These are phyloP conservation scores for Adela reaumurella DNA, from an alignment of 2,888 invertebrate genomes.

Conservation along the genomic window DNA sequence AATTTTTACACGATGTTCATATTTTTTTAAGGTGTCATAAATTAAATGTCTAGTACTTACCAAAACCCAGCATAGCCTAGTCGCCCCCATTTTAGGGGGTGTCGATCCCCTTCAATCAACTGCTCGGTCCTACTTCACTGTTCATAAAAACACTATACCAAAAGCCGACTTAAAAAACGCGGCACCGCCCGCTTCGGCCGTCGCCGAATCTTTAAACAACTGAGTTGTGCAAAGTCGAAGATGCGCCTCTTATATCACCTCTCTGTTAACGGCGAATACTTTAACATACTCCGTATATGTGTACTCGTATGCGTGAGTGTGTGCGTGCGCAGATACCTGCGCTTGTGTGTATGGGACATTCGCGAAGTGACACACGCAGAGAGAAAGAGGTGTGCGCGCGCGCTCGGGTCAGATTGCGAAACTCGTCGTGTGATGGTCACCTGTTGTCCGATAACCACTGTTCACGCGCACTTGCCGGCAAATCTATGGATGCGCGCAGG, in stretches of 20 bases:
- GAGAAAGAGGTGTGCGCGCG: no score
- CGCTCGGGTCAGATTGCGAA: no score
- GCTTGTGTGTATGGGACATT: not conserved
- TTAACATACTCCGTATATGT: constrained; percentile 49
- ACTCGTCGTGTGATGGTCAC: not conserved
- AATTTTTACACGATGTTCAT: no score
- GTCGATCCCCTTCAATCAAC: not conserved
- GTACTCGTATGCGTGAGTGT: not conserved
- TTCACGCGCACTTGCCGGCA: no score
- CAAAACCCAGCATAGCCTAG: not conserved
- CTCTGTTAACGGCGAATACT: constrained; percentile 50
- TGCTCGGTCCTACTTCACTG: no score
- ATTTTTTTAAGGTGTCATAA: no score
- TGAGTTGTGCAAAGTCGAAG: constrained; percentile 54
- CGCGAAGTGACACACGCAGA: no score
- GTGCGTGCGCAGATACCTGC: not conserved
- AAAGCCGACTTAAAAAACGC: no score
- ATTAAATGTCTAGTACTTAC: no score
- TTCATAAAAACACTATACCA: no score
- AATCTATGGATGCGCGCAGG: no score
- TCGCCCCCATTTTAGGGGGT: not conserved
- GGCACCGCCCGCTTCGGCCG: constrained; percentile 13
- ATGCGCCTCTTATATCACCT: constrained; percentile 55
- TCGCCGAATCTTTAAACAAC: constrained; percentile 38
- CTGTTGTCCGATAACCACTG: no score